Base-by-base conservation (phyloP, 2,888 invertebrate genomes). In the Gasteruption jaculator region DNA sequence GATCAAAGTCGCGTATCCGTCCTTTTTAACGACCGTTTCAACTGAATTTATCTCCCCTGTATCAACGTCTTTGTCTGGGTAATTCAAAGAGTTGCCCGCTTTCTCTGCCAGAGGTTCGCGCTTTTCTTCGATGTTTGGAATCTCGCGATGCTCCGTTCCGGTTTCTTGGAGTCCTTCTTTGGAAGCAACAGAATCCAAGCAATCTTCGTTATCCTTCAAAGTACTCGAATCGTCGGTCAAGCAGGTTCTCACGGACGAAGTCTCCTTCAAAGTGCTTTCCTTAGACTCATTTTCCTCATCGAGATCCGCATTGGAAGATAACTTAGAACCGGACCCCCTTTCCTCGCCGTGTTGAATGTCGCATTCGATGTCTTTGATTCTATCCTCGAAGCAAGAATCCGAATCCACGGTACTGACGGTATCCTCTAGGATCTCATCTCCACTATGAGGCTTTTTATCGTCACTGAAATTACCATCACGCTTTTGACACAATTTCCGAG, bases 1-100 rank as follows among this genome's bases (percentile, higher is more conserved):
- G 26, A 68, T 59, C 5, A 68, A 50, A 47, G 48, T 60, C 7
- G 68, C 69, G 58, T 68, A 66, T 18, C 63, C 68, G 61, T 67
- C 65, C 3, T 43, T 40, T 12, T 44, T 47, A 12, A 16, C 25
- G 20, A 14, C 5, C 5, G 26, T 24, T 26, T 12, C 19, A 10
- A 10, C 4, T 5, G 26, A 14, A 12, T 26, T 32, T 19, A 4
- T 32, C 11, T 32, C 16, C 18, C 10, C 16, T 6, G 14, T 14
- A 7, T 5, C 21, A 35, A 4, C 19, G 24, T 35, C 35, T 24
- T 4, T 34, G 34, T 11, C 24, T 15, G 24, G 21, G 19, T 14
- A 25, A 18, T 11, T 10, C 8, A n/a, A 34, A 34, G 14, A 34
- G 10, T 34, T 34, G 10, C 7, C 34, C 14, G n/a, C n/a, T n/a